Conservation (phyloP, 2,797 vertebrate genomes). For the Siniperca obscura region DNA sequence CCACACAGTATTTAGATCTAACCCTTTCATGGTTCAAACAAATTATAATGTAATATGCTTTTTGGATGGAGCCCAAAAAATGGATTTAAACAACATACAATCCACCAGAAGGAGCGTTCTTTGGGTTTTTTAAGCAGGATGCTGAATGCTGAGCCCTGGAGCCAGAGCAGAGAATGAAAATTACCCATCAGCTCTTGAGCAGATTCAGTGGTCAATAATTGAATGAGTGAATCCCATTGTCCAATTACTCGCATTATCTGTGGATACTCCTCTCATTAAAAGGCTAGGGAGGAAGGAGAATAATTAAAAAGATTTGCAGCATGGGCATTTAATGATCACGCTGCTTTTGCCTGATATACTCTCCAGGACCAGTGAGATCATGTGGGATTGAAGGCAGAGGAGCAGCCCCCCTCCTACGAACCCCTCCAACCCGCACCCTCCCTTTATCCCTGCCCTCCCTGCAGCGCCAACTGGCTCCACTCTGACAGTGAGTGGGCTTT, state of each 20-base stretch:
- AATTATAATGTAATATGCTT: conserved; percentile 59
- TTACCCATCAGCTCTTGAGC: conserved; percentile 75
- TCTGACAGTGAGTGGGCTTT: conserved; percentile 49
- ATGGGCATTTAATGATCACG: conserved; percentile 82
- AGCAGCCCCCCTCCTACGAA: conserved; percentile 21
- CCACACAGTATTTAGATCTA: conserved; percentile 61
- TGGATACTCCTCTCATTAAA: conserved; percentile 84
- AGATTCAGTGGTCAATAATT: conserved; percentile 85
- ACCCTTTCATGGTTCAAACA: conserved; percentile 64
- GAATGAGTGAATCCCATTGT: conserved; percentile 85
- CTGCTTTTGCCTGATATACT: conserved; percentile 82
- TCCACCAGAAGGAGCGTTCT: conserved; percentile 42
- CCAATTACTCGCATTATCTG: conserved; percentile 86
- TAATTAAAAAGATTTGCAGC: conserved; percentile 86
- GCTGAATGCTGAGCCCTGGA: conserved; percentile 57
- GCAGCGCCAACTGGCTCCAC: conserved; percentile 57
- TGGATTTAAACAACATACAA: conserved; percentile 52
- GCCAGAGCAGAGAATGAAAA: conserved; percentile 67
- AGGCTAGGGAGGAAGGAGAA: conserved; percentile 78
- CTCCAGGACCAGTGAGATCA: conserved; percentile 80
- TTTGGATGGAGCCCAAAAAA: conserved; percentile 59
- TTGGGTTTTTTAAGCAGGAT: conserved; percentile 36
- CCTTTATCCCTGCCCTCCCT: conserved; percentile 34
- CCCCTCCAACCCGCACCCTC: conserved; percentile 21
- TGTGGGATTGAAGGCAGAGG: conserved; percentile 67